Evolutionary conservation across 2,888 invertebrate genomes (phyloP), one percentile per base, ranked within the genome.

Genomic region (Morpho helenor): DNA sequence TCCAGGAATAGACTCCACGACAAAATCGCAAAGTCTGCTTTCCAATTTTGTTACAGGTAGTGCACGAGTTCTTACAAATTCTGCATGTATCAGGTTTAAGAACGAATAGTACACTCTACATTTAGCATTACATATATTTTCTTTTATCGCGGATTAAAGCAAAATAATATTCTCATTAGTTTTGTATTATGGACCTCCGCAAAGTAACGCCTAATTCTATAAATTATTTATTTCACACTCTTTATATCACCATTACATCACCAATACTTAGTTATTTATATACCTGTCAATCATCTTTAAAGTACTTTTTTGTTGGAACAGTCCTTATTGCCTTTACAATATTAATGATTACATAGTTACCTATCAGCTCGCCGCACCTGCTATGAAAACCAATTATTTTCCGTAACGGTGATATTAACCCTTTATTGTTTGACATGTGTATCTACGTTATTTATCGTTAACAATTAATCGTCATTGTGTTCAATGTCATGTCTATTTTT

Each of bases 331-430:
- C 45, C 55, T 49, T n/a, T 57, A 43, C 16, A 55, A 43, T 31
- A 44, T 47, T 57, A 45, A 45, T 48, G 49, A 45, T 49, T 53
- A 48, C 49, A 49, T 42, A 51, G 23, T 43, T 43, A n/a, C 43
- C 45, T 23, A 45, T 57, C 55, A 45, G 23, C 40, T 46, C 46
- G 42, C 10, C 44, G 48, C 56, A 60, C 56, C 55, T 56, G 59
- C 42, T 50, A 31, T 45, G 7, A 54, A 42, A 10, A 49, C 7
- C 41, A n/a, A 44, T 41, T 16, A 8, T n/a, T 41, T 58, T 50
- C 52, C 31, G 16, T 31, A 42, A 49, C 41, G 44, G 9, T 48
- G 44, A 56, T 43, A 56, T 52, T 47, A 57, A 57, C 52, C 48
- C 52, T 39, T 56, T 48, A 22, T 39, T 47, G 9, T 52, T 51